Conservation (phyloP, 2,113 vertebrate species). For the Seriola dumerili region DNA sequence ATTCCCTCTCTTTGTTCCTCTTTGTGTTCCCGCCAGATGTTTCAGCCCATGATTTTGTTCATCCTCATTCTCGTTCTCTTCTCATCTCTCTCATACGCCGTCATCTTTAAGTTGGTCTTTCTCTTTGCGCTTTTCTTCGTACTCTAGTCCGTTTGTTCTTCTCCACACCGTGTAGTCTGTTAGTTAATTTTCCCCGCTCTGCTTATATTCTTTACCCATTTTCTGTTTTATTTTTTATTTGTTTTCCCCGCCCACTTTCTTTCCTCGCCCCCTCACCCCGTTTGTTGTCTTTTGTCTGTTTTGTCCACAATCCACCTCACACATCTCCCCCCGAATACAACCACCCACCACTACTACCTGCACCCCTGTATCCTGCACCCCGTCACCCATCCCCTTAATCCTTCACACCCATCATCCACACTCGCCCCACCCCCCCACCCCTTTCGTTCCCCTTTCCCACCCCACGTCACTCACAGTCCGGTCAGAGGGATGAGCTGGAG, state of each 20-base stretch:
- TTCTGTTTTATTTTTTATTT: conserved; percentile 81
- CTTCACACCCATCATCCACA: conserved; percentile 65
- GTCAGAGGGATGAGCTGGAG: conserved; percentile 97
- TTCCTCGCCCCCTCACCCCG: conserved; percentile 65
- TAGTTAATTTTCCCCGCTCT: conserved; percentile 37
- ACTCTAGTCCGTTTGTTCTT: conserved; percentile 84
- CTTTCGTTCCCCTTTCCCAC: not conserved
- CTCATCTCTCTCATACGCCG: conserved; percentile 90
- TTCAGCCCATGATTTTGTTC: conserved; percentile 94
- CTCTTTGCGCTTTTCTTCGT: conserved; percentile 94
- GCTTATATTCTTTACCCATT: conserved; percentile 73
- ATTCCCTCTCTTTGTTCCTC: conserved; percentile 84
- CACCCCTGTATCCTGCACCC: conserved; percentile 73
- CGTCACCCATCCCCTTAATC: conserved; percentile 52
- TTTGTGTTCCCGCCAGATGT: conserved; percentile 91
- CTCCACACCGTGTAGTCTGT: conserved; percentile 65
- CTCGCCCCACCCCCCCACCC: not conserved
- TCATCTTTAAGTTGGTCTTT: conserved; percentile 94
- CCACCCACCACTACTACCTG: conserved; percentile 87
- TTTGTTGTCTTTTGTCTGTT: conserved; percentile 87
- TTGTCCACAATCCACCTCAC: conserved; percentile 77
- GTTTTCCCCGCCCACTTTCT: conserved; percentile 55
- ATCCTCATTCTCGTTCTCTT: conserved; percentile 91
- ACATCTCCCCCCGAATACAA: conserved; percentile 62
- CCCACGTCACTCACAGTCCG: conserved; percentile 90